Conservation (phyloP, 2,113 vertebrate genomes). For the Penelope pileata region DNA sequence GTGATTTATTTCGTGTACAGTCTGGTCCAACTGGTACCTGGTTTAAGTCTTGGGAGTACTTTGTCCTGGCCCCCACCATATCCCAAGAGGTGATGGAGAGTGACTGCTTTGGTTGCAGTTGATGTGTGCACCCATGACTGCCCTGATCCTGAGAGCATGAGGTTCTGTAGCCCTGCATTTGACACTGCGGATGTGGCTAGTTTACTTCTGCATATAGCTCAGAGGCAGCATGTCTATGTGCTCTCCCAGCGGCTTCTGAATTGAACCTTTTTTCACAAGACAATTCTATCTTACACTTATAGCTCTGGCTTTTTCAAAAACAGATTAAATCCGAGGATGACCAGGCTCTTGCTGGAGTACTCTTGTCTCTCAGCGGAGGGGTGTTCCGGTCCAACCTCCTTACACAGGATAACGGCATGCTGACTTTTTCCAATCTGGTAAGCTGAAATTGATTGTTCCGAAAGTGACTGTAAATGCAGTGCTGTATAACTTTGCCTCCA, state of each 20-base stretch:
- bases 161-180: neutral
- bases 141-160: neutral
- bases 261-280: neutral
- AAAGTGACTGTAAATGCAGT: fast-evolving
- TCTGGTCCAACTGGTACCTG: neutral
- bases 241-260: neutral
- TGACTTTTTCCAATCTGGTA: slow-evolving; percentile 96
- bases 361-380: slow-evolving; percentile 94
- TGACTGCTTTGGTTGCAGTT: neutral
- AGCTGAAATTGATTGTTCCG: neutral
- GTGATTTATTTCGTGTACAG: neutral
- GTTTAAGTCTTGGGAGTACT: neutral
- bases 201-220: neutral
- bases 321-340: slow-evolving; percentile 93
- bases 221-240: neutral
- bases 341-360: slow-evolving; percentile 91
- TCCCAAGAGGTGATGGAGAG: neutral
- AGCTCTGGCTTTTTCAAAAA: neutral
- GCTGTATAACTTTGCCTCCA: neutral
- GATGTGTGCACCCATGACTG: neutral
- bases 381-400: slow-evolving; percentile 95
- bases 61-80: neutral
- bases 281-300: neutral
- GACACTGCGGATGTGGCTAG: fast-evolving
- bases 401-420: slow-evolving; percentile 92